Percentiles rank a stretch among this genome's conserved stretches.
These are phyloP conservation scores for Rhagonycha fulva DNA, from an alignment of 2,888 invertebrate genomes.

Conservation along the genomic window DNA sequence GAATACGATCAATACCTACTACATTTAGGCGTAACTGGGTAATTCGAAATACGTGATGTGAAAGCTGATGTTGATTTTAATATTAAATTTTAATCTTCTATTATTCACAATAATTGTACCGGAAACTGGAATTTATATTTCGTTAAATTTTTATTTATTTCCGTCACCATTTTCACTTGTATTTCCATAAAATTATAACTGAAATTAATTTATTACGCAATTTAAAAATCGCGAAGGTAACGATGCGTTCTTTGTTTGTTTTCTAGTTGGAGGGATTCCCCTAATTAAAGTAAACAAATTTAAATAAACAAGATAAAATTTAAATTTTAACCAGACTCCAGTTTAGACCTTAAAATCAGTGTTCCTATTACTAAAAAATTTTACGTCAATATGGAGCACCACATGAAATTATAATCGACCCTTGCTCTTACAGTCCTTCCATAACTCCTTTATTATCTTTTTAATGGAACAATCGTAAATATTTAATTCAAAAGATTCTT, in stretches of 20 bases:
- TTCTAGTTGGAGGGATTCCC: background rate
- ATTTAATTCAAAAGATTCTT: background rate
- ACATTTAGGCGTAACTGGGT: background rate
- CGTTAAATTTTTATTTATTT: background rate
- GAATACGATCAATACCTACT: background rate
- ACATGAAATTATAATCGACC: background rate
- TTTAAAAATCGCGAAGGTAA: background rate
- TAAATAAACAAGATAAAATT: background rate
- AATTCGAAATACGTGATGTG: background rate
- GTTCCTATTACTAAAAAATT: background rate
- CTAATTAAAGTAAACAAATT: background rate
- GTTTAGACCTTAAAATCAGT: background rate
- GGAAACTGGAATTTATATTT: background rate
- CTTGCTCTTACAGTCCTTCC: background rate
- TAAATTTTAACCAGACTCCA: background rate
- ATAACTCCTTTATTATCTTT: background rate
- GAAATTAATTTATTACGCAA: background rate
- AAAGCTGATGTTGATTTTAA: background rate
- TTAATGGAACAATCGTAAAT: background rate
- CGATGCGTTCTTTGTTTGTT: background rate
- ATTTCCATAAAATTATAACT: background rate
- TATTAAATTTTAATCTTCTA: background rate
- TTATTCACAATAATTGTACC: background rate
- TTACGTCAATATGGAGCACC: background rate
- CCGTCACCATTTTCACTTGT: background rate